Base-by-base conservation (phyloP, 2,888 invertebrate genomes). In the Chironomus riparius region DNA sequence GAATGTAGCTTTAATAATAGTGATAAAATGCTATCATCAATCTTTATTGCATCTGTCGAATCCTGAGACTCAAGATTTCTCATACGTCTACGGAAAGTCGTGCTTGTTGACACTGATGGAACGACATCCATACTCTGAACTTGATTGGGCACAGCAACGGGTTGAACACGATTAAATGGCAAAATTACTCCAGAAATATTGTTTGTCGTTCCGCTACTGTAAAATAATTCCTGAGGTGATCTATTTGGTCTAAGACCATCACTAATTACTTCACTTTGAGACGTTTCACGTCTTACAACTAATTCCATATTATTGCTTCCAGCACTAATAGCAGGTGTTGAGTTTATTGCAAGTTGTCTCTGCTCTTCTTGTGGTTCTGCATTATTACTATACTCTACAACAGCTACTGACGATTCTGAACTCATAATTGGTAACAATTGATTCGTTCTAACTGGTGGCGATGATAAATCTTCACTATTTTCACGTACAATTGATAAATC, bases 1-100 rank as follows among this genome's bases (percentile, higher is more conserved):
- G 94, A 93, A 83, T 98, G 97, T 13, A 97, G 86, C 82, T 94
- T 95, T 74, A 97, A 85, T 65, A 98, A 86, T 72, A 97, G 85
- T 0, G 96, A 95, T 79, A 98, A 90, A 78, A 98, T 92, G 77
- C 95, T 97, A 83, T 95, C 95, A 80, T 93, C 92, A 76, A 94
- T 87, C 28, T 88, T 86, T 13, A 91, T 86, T 50, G 88, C 84
- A 74, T 83, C 83, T 56, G 12, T 22, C 15, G 76, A 69, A 6
- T 24, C 47, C 10, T 28, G 78, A 47, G 28, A 50, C 62, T 38
- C 77, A 72, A 28, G 24, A 24, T 70, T 76, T 70, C 77, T 72
- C 75, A 15, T 70, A 47, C 15, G 69, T 76, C 21, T 76, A 48
- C 21, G 38, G 38, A 38, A 38, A 38, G 2, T 38, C 38, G 38